These are phyloP conservation scores for Camptogramma bilineatum DNA, from an alignment of 2,888 invertebrate species.

Conservation along the genomic window DNA sequence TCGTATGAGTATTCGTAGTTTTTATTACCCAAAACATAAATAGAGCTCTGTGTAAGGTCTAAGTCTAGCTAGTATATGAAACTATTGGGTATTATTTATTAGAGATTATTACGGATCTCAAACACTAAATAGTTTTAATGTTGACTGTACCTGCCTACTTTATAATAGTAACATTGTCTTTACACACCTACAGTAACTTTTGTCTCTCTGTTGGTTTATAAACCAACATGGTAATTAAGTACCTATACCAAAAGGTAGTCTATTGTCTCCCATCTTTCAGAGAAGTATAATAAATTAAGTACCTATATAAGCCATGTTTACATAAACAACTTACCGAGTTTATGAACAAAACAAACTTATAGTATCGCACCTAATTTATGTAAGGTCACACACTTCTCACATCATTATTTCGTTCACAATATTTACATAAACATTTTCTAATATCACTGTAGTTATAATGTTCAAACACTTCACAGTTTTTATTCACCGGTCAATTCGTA, in stretches of 20 bases:
- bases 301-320: not conserved
- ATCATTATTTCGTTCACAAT: slow-evolving; percentile 44
- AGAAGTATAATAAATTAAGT: not conserved
- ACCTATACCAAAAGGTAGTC: not conserved
- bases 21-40: no score
- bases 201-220: no score
- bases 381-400: slow-evolving; percentile 49
- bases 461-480: slow-evolving; percentile 38
- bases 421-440: slow-evolving; percentile 54
- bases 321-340: slow-evolving; percentile 47
- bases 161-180: no score
- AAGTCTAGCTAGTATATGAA: no score
- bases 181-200: no score
- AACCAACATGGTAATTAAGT: no score
- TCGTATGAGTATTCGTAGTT: no score
- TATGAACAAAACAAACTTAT: slow-evolving; percentile 21
- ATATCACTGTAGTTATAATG: slow-evolving; percentile 33
- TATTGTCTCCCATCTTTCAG: not conserved
- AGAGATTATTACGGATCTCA: no score
- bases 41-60: no score
- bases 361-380: slow-evolving; percentile 35
- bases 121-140: no score
- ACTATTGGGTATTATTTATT: no score
- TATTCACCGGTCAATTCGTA: slow-evolving; percentile 13
- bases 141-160: no score